These are phyloP conservation scores for Drosophila takahashii DNA, from an alignment of 1,140 invertebrate genomes.

Conservation along the genomic window DNA sequence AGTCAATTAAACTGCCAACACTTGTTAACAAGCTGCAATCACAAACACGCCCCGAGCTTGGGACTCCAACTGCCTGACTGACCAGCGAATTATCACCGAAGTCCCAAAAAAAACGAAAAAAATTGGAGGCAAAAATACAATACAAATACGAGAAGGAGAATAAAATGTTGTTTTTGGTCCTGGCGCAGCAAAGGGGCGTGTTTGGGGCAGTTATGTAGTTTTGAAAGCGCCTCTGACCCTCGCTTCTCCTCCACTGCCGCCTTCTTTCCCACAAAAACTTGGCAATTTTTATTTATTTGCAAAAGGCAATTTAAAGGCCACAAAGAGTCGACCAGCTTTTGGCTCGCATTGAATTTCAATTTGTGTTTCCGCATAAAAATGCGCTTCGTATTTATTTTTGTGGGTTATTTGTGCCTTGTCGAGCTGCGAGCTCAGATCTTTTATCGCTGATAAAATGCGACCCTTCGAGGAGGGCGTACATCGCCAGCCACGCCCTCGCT, in stretches of 20 bases:
- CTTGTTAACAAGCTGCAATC: conserved; percentile 84
- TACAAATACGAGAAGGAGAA: conserved; percentile 16
- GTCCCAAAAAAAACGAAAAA: conserved; percentile 17
- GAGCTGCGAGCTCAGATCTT: conserved; percentile 55
- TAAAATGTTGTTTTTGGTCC: conserved; percentile 41
- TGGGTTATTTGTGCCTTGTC: conserved; percentile 60
- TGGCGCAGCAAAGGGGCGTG: conserved; percentile 52
- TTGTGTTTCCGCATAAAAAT: conserved; percentile 81
- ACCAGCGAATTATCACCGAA: conserved; percentile 66
- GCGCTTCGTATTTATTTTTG: conserved; percentile 71
- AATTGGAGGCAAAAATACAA: conserved; percentile 28
- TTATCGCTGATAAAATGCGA: conserved; percentile 77
- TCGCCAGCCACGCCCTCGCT: conserved; percentile 57
- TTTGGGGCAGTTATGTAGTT: conserved; percentile 44
- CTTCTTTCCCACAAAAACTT: conserved; percentile 25
- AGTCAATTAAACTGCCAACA: conserved; percentile 85
- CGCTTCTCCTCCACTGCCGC: not conserved
- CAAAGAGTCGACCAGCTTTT: conserved; percentile 34
- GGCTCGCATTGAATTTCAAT: conserved; percentile 80
- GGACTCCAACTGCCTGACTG: conserved; percentile 23
- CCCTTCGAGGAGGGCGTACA: conserved; percentile 57
- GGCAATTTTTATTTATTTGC: conserved; percentile 74
- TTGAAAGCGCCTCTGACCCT: conserved; percentile 54
- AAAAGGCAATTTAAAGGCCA: conserved; percentile 71
- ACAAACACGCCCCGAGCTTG: conserved; percentile 78